Conservation (phyloP, 2,797 vertebrate species). For the Chromis chromis region DNA sequence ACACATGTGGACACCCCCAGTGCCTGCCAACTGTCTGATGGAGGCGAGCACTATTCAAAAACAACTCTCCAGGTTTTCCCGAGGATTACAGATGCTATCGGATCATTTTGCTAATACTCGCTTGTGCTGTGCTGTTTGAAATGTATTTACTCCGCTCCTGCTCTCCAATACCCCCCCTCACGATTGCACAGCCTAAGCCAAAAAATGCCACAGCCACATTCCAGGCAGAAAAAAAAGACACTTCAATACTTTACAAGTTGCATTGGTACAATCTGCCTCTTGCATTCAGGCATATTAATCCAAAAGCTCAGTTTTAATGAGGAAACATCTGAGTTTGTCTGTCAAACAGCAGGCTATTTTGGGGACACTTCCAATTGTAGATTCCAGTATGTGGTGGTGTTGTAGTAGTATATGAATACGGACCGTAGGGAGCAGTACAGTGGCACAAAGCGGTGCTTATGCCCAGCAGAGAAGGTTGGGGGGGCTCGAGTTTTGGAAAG, state of each 20-base stretch:
- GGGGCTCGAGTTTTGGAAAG: constrained; percentile 71
- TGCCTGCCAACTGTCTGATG: constrained; percentile 77
- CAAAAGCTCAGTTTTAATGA: constrained; percentile 45
- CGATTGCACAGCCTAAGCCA: constrained; percentile 52
- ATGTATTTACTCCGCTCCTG: constrained; percentile 77
- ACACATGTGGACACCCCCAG: constrained; percentile 78
- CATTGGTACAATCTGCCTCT: constrained; percentile 26
- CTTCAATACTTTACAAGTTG: constrained; percentile 34
- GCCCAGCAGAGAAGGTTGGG: constrained; percentile 65
- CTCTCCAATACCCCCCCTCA: constrained; percentile 57
- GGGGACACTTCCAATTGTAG: constrained; percentile 54
- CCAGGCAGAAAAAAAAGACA: constrained; percentile 29
- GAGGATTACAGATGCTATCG: constrained; percentile 81
- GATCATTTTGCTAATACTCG: constrained; percentile 79
- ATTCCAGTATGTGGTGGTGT: constrained; percentile 60
- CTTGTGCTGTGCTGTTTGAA: constrained; percentile 70
- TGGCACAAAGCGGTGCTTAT: constrained; percentile 74
- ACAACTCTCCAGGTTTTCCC: constrained; percentile 81
- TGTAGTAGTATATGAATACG: constrained; percentile 72
- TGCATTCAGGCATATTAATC: constrained; percentile 47
- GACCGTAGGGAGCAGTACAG: constrained; percentile 67
- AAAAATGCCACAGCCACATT: constrained; percentile 64
- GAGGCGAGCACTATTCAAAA: constrained; percentile 70
- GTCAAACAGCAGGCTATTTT: constrained; percentile 58
- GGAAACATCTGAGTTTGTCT: constrained; percentile 55